Evolutionary conservation across 2,797 vertebrate species (phyloP), one percentile per base, ranked within the genome.

Genomic region (Darevskia nairensis): DNA sequence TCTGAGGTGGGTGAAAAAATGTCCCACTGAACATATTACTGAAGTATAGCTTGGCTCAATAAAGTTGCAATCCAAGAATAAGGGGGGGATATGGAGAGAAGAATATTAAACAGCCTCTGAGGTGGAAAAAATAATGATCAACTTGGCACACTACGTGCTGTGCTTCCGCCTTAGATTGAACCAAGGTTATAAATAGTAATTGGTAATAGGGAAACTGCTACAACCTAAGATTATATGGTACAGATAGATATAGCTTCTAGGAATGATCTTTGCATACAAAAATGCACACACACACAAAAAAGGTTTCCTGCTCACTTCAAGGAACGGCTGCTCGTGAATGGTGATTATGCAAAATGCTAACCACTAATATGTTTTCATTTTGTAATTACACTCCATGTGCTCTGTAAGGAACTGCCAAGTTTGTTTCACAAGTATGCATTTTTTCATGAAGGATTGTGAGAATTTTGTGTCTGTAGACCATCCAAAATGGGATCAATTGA

Each of bases 401-500:
- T 94, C 3, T 32, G 5, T 75, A 39, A 72, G 2, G 29, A 27
- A 86, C 61, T 87, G 88, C n/a, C 13, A 88, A 44, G 13, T 0
- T 93, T 89, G 72, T 72, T 85, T 64, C 19, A n/a, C 46, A 66
- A 29, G 64, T 27, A 0, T 21, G 13, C 21, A 17, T 71, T 90
- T 86, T 13, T 74, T 87, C 81, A 44, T 84, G 39, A 92, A 91
- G 64, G 44, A 90, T 89, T 92, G 86, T 77, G 92, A 79, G 35
- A 80, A 72, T 46, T 80, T 66, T 10, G 21, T 77, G 50, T 77
- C 84, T 89, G 9, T 89, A 79, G 75, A 91, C 82, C 29, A 46
- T 82, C 75, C 87, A 89, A 90, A 88, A 77, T 71, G 15, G 80
- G 92, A 95, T 90, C 86, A 89, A 6, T 17, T 80, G 82, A 92